Evolutionary conservation across 2,888 invertebrate genomes (phyloP), one percentile per base, ranked within the genome.

Genomic region (Rhyacophila evoluta): DNA sequence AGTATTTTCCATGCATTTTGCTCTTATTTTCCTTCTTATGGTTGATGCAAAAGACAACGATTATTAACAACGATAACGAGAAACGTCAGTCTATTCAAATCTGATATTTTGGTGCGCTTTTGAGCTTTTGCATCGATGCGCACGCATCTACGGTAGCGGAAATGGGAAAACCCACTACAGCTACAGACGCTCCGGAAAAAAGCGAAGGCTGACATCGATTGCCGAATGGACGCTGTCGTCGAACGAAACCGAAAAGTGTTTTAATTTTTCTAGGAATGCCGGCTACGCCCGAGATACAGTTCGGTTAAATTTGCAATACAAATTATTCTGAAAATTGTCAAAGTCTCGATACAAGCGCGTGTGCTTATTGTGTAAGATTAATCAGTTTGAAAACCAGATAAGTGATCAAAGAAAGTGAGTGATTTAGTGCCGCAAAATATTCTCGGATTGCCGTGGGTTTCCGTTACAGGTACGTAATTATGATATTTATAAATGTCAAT

Each of bases 201-300:
- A 75, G 75, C 55, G 72, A 79, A 72, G 75, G 67, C 27, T 69
- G 74, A 78, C 78, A 78, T 78, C 74, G 78, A 78, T 78, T 78
- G 78, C 74, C 74, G 74, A 78, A 29, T 74, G 77, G 74, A 78
- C 73, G 39, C 69, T 74, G 37, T 27, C 72, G 27, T 72, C 77
- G 74, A 74, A 70, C 78, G 75, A 75, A 68, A 68, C 75, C 75
- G 75, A 75, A 70, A 55, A 39, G 74, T 75, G 67, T 79, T 74
- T 69, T 38, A 75, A 75, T 6, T 69, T 29, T 69, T 69, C 69
- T 36, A 72, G 25, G 67, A 77, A 72, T 68, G 36, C 36, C 68
- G 68, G 68, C 68, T 28, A 29, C 29, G 27, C 38, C 68, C 38
- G 74, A 36, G 74, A 74, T 37, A 68, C 67, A 28, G 74, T 74